Conservation (phyloP, 2,888 invertebrate genomes). For the Phrixothrix hirtus region DNA sequence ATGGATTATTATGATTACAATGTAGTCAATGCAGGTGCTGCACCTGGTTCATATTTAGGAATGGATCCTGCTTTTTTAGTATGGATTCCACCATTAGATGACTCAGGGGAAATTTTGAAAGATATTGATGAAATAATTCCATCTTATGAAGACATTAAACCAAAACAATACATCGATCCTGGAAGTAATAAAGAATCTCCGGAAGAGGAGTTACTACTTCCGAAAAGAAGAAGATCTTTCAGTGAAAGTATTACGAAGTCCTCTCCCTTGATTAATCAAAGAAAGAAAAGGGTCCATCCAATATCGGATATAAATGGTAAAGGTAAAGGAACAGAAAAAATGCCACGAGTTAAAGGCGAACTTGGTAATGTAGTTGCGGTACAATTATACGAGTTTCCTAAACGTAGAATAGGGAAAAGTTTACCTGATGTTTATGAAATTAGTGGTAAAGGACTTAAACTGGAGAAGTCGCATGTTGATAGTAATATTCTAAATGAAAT, state of each 20-base stretch:
- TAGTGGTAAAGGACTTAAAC: slow-evolving; percentile 68
- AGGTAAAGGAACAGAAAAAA: slow-evolving; percentile 35
- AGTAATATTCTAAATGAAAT: slow-evolving; percentile 67
- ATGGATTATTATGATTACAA: slow-evolving; percentile 89
- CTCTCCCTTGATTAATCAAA: slow-evolving; percentile 40
- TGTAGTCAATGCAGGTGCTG: slow-evolving; percentile 80
- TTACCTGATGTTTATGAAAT: slow-evolving; percentile 14
- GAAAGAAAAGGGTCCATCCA: slow-evolving; percentile 42
- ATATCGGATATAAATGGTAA: slow-evolving; percentile 35
- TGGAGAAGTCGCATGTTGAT: slow-evolving; percentile 68
- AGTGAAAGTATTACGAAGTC: slow-evolving; percentile 37
- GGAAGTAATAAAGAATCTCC: slow-evolving; percentile 72
- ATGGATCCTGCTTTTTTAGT: slow-evolving; percentile 89
- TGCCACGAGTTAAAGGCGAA: slow-evolving; percentile 37
- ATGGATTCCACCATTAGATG: slow-evolving; percentile 83
- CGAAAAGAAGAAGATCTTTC: slow-evolving; percentile 40
- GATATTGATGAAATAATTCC: slow-evolving; percentile 61
- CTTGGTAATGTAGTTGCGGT: slow-evolving; percentile 36
- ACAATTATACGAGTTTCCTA: slow-evolving; percentile 48
- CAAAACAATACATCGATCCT: slow-evolving; percentile 58
- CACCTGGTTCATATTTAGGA: slow-evolving; percentile 83
- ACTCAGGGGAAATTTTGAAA: slow-evolving; percentile 65
- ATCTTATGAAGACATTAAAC: slow-evolving; percentile 54
- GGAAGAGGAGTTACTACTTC: slow-evolving; percentile 61
- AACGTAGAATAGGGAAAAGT: slow-evolving; percentile 31